Conservation (phyloP, 2,888 invertebrate species). For the Melieria crassipennis region DNA sequence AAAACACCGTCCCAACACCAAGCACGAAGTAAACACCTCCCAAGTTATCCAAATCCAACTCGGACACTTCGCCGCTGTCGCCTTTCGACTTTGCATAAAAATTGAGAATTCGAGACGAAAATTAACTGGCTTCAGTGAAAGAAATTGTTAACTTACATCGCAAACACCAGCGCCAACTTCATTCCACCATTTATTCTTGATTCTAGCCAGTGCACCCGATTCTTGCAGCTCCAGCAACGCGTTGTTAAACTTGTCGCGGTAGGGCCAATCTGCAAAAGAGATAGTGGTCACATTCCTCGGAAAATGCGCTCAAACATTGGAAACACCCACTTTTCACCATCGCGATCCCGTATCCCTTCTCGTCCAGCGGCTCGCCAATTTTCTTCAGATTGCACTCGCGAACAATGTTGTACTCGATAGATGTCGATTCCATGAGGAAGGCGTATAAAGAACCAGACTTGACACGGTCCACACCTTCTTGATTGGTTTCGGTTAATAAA, state of each 20-base stretch:
- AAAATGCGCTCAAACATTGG: too few species aligned
- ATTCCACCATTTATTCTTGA: constrained; percentile 93
- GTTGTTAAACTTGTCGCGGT: constrained; percentile 80
- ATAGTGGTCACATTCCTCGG: neutral
- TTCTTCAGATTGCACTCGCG: constrained; percentile 72
- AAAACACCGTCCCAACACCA: constrained; percentile 65
- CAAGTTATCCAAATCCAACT: constrained; percentile 72
- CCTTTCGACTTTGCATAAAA: constrained; percentile 46
- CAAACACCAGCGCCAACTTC: constrained; percentile 81
- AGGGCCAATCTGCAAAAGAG: constrained; percentile 65
- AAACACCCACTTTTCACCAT: constrained; percentile 71
- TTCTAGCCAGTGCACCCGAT: constrained; percentile 76
- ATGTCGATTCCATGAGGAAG: constrained; percentile 81
- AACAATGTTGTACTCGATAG: constrained; percentile 77
- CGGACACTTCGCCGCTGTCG: constrained; percentile 52
- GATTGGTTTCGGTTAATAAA: constrained; percentile 66
- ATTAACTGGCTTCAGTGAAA: neutral
- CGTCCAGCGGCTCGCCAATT: constrained; percentile 73
- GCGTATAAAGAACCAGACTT: constrained; percentile 69
- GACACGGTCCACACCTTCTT: constrained; percentile 69
- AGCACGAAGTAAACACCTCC: constrained; percentile 73
- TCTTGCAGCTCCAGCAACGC: constrained; percentile 88
- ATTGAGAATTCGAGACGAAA: neutral
- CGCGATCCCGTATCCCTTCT: constrained; percentile 80
- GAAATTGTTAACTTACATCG: constrained; percentile 66